These are phyloP conservation scores for Ametastegia equiseti DNA, from an alignment of 2,888 invertebrate species.

Conservation along the genomic window DNA sequence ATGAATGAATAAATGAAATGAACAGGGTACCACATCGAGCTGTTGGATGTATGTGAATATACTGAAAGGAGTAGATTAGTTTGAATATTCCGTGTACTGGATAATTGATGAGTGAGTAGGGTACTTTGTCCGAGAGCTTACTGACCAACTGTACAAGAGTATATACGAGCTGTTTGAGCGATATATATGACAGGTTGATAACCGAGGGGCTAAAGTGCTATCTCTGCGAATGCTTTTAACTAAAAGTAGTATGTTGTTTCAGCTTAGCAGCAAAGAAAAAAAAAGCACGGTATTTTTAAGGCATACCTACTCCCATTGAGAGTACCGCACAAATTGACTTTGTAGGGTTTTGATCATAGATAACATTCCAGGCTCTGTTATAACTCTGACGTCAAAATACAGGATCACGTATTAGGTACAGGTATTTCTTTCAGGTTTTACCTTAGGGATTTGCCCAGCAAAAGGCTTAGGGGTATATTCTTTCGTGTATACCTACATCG, in stretches of 20 bases:
- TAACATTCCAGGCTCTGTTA: neutral
- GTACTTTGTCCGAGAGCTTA: neutral
- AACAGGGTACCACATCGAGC: neutral
- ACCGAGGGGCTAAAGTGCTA: neutral
- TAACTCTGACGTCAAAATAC: neutral
- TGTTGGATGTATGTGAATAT: neutral
- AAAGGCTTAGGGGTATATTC: neutral
- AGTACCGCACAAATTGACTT: constrained; percentile 14
- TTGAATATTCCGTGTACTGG: neutral
- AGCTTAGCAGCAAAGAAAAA: neutral
- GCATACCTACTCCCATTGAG: neutral
- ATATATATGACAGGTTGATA: constrained; percentile 11
- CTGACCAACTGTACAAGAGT: constrained; percentile 10
- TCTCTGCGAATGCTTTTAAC: constrained; percentile 19
- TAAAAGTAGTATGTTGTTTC: neutral
- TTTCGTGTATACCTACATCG: neutral
- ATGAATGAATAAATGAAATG: neutral
- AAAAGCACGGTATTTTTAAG: neutral
- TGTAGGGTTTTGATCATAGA: constrained; percentile 3
- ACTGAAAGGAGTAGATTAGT: neutral
- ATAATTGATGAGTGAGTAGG: constrained; percentile 5
- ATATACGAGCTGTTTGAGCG: neutral
- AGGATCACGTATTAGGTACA: neutral
- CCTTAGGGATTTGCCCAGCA: neutral
- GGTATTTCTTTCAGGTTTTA: neutral